Evolutionary conservation across 30 jellyfish, hydroid and myxozoan genomes (phyloP).

Genomic region (Euphysa ruthae): DNA sequence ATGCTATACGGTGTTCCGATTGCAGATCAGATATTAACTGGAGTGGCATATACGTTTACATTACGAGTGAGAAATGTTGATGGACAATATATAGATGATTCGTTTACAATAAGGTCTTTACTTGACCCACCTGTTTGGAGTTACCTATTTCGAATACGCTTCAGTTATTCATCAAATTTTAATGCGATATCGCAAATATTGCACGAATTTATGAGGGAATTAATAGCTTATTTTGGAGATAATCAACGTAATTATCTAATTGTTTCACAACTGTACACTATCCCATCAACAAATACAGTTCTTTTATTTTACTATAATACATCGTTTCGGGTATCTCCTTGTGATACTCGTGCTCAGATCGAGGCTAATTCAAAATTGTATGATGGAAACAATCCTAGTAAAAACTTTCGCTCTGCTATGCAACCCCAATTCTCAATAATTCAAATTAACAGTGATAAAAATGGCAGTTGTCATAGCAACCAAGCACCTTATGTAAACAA

Average conservation of each 20-base stretch:
- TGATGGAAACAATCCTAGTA: constrained; percentile 27
- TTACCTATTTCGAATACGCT: constrained; percentile 17
- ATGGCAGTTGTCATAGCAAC: constrained; percentile 39
- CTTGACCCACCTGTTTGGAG: constrained; percentile 34
- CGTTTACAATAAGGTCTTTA: constrained; percentile 11
- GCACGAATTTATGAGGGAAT: constrained; percentile 8
- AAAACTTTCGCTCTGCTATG: constrained; percentile 28
- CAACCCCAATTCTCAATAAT: constrained; percentile 35
- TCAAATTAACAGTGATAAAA: constrained; percentile 17
- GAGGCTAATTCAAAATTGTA: constrained; percentile 17
- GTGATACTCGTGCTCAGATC: constrained; percentile 37
- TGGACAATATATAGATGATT: constrained; percentile 47
- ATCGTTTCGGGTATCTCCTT: constrained; percentile 22
- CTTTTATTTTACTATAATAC: constrained; percentile 47
- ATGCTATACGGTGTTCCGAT: constrained; percentile 64
- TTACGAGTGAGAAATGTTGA: constrained; percentile 43
- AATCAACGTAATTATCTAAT: constrained; percentile 19
- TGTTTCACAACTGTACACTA: constrained; percentile 23
- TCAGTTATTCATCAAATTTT: constrained; percentile 2
- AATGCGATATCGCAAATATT: constrained; percentile 40
- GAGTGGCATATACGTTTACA: constrained; percentile 2
- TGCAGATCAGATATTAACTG: neutral
- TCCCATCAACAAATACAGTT: constrained; percentile 21
- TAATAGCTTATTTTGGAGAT: constrained; percentile 38
- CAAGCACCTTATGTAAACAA: constrained; percentile 42